Base-by-base conservation (phyloP, 53 echinoderm and acorn worm genomes). In the Hippasteria phrygiana region DNA sequence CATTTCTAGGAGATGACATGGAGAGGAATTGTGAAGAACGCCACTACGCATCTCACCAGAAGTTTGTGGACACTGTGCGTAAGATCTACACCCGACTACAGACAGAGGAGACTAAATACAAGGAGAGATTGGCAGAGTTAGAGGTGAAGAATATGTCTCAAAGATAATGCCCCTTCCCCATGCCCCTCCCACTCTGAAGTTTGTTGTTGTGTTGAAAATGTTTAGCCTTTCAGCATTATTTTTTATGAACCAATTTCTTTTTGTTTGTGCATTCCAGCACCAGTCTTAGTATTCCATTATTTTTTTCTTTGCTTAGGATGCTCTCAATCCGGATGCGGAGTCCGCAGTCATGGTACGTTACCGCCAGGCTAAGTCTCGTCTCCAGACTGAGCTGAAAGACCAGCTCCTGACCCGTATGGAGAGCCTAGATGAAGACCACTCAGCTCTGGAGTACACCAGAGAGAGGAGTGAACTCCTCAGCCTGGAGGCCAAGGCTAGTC, bases 271-370 rank as follows among this genome's bases (percentile, higher is more conserved):
- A n/a, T n/a, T n/a, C n/a, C n/a, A n/a, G n/a, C n/a, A n/a, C n/a
- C n/a, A n/a, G n/a, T n/a, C n/a, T n/a, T 40, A 27, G 35, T 55
- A 8, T 69, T n/a, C 10, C 20, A 36, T 46, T 46, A 0, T 39
- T 42, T 62, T 31, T 6, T 16, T 43, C 1, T 22, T 42, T 74
- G 36, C 43, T 8, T 71, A 96, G 96, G 96, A 95, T 90, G 96
- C 98, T 7, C 70, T 98, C 77, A 98, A 98, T 86, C 98, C 98
- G 5, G 98, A 98, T 74, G 98, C 98, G 5, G 95, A 92, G 83
- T 88, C 93, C 2, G 94, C 94, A 3, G 95, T 92, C 36, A 72
- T 95, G 76, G 83, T 94, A 41, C 88, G 95, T 32, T 96, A 98
- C 56, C 92, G 94, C 27, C 95, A 95, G 75, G 93, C 98, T 93